These are phyloP conservation scores for Dynastes grantii DNA, from an alignment of 2,888 invertebrate species.

Conservation along the genomic window DNA sequence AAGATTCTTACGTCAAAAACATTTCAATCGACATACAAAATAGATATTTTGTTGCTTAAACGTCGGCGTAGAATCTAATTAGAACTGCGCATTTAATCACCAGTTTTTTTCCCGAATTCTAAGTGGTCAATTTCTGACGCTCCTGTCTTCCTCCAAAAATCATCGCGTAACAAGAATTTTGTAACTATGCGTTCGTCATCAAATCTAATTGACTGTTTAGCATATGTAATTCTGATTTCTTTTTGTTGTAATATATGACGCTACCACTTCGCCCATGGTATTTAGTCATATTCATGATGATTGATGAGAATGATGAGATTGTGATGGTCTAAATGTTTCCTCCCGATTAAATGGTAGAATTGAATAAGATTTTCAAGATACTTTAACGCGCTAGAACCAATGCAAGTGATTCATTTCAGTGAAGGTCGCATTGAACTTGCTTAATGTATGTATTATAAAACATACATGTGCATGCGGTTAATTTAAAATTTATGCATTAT, in stretches of 20 bases:
- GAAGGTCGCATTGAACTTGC: conserved; percentile 10
- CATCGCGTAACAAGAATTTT: not conserved
- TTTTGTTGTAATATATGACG: not conserved
- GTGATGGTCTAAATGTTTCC: not conserved
- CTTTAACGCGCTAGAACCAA: not conserved
- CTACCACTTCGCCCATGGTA: not conserved
- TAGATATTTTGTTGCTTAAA: not conserved
- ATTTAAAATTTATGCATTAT: not conserved
- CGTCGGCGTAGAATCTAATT: not conserved
- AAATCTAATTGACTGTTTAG: not conserved
- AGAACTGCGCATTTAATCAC: not conserved
- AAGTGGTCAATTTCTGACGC: not conserved
- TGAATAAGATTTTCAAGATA: not conserved
- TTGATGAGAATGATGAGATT: not conserved
- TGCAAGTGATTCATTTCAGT: not conserved
- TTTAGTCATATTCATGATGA: not conserved
- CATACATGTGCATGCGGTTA: conserved; percentile 1
- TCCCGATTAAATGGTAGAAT: not conserved
- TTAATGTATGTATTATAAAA: not conserved
- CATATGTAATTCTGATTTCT: not conserved
- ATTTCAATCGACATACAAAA: not conserved
- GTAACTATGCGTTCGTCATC: not conserved
- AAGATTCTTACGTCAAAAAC: not conserved
- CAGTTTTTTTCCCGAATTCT: not conserved
- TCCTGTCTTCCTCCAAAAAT: not conserved